Evolutionary conservation across 1,140 invertebrate genomes (phyloP).

Genomic region (Homarus americanus): DNA sequence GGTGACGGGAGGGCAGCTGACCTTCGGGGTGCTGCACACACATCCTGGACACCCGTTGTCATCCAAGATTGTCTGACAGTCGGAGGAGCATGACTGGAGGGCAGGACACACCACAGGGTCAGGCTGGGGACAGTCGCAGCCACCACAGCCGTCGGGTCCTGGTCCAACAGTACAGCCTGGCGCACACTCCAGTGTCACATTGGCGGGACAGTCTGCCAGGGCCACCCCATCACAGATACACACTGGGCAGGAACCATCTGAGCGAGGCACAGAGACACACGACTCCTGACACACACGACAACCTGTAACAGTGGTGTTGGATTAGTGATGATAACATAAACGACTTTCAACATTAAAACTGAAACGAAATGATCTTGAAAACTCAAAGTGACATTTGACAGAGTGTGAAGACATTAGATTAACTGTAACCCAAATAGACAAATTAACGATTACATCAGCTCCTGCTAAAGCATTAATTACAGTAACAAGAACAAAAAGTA

Average conservation of each 20-base stretch:
- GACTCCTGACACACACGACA: slow-evolving; percentile 30
- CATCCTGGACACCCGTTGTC: slow-evolving; percentile 42
- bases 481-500: too few species aligned
- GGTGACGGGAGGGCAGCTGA: slow-evolving; percentile 20
- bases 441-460: too few species aligned
- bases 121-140: slow-evolving; percentile 27
- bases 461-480: too few species aligned
- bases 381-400: neutral
- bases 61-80: slow-evolving; percentile 46
- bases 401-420: neutral
- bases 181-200: neutral
- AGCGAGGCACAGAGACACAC: slow-evolving; percentile 25
- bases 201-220: slow-evolving; percentile 26
- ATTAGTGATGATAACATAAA: too few species aligned
- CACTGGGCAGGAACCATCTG: slow-evolving; percentile 46
- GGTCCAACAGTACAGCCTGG: neutral
- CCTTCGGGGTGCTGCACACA: slow-evolving; percentile 5
- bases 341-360: neutral
- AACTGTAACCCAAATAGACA: too few species aligned
- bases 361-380: neutral
- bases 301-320: neutral
- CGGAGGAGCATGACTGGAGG: slow-evolving; percentile 17
- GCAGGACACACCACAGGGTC: slow-evolving; percentile 21
- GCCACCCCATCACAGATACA: slow-evolving; percentile 43
- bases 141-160: slow-evolving; percentile 18